Evolutionary conservation across 2,888 invertebrate species (phyloP).

Genomic region (Sclerodermus sp.): DNA sequence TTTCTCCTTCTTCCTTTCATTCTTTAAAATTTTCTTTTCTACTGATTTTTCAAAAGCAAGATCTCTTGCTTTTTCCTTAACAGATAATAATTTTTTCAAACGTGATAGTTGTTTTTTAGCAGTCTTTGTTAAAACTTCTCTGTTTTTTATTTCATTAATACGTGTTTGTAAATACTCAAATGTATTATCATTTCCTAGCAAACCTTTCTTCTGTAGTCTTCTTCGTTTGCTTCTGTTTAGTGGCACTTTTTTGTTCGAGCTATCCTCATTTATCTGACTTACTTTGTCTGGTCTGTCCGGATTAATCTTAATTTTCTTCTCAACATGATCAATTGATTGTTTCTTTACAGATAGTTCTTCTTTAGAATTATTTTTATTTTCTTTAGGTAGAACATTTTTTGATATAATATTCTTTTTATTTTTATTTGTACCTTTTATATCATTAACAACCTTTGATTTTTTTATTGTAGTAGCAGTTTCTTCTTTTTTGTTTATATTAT

Average conservation of each 20-base stretch:
- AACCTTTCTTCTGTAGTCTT: neutral
- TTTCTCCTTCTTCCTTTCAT: neutral
- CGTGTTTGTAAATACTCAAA: constrained; percentile 25
- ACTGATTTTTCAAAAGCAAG: neutral
- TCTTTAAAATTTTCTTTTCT: neutral
- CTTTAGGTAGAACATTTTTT: too few species aligned
- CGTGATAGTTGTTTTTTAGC: constrained; percentile 32
- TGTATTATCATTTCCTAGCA: neutral
- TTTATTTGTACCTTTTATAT: constrained; percentile 15
- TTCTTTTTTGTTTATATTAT: neutral
- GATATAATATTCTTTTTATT: neutral
- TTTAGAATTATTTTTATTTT: constrained; percentile 6
- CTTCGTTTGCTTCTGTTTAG: too few species aligned
- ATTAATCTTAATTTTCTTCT: neutral
- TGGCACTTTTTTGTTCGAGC: too few species aligned
- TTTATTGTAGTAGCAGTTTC: constrained; percentile 10
- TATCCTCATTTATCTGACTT: neutral
- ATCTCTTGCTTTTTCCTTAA: constrained; percentile 17
- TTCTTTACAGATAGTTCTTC: too few species aligned
- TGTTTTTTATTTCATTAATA: constrained; percentile 30
- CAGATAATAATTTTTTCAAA: constrained; percentile 31
- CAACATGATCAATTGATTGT: neutral
- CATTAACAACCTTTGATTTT: constrained; percentile 6
- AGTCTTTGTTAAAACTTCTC: constrained; percentile 31
- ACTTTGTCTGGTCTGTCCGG: neutral